Base-by-base conservation (phyloP, 2,888 invertebrate genomes). In the Leptopterna dolabrata region DNA sequence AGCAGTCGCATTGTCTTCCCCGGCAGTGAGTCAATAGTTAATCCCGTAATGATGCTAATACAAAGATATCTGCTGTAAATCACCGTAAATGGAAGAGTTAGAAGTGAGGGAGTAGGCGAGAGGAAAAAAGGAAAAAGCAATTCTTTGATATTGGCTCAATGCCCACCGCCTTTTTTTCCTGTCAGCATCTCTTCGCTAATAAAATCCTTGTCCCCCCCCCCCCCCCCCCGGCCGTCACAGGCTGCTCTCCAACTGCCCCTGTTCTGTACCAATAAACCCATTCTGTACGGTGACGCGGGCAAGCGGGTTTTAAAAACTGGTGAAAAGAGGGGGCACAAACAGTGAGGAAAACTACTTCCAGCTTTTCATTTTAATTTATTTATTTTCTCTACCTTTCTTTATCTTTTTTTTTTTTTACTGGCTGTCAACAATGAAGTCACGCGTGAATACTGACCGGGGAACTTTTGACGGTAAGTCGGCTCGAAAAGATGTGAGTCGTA, bases 41-140 rank as follows among this genome's bases (percentile, higher is more conserved):
- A 78, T 78, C 78, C 78, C 78, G 78, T 78, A 78, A 78, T 78
- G 78, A 78, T 78, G 78, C 78, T 78, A 78, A 78, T 78, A 78
- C 78, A 45, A 45, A 78, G 78, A 78, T 78, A 78, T 78, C 78
- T 14, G 78, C 78, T 45, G 78, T 78, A 78, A 78, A 78, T 78
- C 78, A 78, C 78, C 14, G 78, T 19, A 43, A 45, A 78, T 41
- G 45, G 78, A 78, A 73, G 41, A 73, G 73, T 41, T 16, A 36
- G 73, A 73, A 36, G 73, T 41, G 36, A 73, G 73, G 36, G n/a
- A 19, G 36, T 3, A 43, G 36, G 45, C n/a, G n/a, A n/a, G n/a
- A n/a, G n/a, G 19, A 24, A n/a, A n/a, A 19, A 45, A 24, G 24
- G 78, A 78, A 24, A 45, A 41, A 45, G 43, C 45, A 45, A 78